Evolutionary conservation across 2,113 vertebrate genomes (phyloP).

Genomic region (Sminthopsis crassicaudata): DNA sequence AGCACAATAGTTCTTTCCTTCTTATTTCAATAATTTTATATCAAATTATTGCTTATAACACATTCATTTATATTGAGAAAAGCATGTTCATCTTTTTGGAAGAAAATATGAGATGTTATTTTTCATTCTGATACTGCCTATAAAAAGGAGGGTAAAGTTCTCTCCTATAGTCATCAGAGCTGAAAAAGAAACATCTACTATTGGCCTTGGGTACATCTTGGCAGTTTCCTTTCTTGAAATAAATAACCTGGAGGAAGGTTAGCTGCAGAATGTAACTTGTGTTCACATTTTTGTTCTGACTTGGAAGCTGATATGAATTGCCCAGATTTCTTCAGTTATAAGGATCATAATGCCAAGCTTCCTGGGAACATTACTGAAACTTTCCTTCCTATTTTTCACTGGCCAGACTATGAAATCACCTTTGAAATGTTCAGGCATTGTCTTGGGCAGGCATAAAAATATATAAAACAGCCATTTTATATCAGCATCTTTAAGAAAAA

Average conservation of each 20-base stretch:
- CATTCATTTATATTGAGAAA: conserved; percentile 27
- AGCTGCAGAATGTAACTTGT: not conserved
- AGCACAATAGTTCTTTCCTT: not conserved
- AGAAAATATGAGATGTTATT: not conserved
- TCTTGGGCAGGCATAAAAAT: not conserved
- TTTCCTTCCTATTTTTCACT: not conserved
- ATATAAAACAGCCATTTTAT: conserved; percentile 29
- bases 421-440: not conserved
- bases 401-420: not conserved
- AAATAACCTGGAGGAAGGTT: not conserved
- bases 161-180: not conserved
- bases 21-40: not conserved
- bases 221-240: not conserved
- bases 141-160: not conserved
- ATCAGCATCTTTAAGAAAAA: conserved; percentile 6
- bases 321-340: conserved; percentile 3
- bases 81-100: not conserved
- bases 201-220: not conserved
- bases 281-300: not conserved
- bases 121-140: not conserved
- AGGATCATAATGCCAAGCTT: not conserved
- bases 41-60: not conserved
- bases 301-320: not conserved
- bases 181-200: not conserved
- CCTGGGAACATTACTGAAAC: not conserved